Conservation (phyloP, 2,113 vertebrate genomes). For the Holacanthus passer region DNA sequence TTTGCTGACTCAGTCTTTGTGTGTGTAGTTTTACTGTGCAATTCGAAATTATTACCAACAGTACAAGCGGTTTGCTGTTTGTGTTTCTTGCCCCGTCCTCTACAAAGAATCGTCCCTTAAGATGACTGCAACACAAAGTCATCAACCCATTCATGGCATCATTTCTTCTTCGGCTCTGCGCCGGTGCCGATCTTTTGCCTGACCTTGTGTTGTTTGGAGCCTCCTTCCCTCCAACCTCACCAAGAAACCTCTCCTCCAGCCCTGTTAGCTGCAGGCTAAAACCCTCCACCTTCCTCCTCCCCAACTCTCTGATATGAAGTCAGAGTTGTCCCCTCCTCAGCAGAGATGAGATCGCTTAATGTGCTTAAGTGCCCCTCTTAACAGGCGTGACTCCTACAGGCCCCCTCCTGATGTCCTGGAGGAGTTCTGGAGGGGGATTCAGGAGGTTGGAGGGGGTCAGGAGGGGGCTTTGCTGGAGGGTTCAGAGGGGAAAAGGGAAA, state of each 20-base stretch:
- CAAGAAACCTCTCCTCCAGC: conserved; percentile 80
- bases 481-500: conserved; percentile 27
- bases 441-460: conserved; percentile 62
- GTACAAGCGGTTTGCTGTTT: not conserved
- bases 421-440: conserved; percentile 77
- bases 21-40: not conserved
- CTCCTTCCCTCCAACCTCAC: not conserved
- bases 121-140: not conserved
- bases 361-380: conserved; percentile 91
- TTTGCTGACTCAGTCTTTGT: not conserved
- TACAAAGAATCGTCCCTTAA: not conserved
- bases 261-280: conserved; percentile 85
- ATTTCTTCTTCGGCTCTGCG: not conserved
- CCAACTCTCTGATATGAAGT: conserved; percentile 87
- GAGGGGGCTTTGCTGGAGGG: conserved; percentile 17
- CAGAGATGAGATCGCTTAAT: conserved; percentile 89
- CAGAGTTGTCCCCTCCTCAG: conserved; percentile 89
- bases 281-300: conserved; percentile 47
- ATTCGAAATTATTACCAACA: not conserved
- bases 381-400: conserved; percentile 94
- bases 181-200: conserved; percentile 1
- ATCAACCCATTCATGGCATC: not conserved
- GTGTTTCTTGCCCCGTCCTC: not conserved
- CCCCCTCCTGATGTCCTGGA: conserved; percentile 81
- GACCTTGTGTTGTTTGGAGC: conserved; percentile 6